Evolutionary conservation across 2,888 invertebrate genomes (phyloP), one percentile per base, ranked within the genome.

Genomic region (Zeuzera pyrina): DNA sequence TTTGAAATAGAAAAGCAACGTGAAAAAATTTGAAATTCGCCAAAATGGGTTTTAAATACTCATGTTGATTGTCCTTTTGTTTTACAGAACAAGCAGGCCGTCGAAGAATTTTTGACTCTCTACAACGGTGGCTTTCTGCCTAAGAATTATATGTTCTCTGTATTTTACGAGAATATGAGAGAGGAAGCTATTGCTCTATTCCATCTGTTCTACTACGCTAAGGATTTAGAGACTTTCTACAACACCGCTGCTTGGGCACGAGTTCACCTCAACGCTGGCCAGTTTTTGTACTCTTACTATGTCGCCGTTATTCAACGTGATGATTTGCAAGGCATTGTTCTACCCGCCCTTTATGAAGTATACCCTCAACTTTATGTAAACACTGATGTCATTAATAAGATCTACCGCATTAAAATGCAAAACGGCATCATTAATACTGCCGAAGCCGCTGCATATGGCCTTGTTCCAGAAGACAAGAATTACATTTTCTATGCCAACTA

Each of bases 281-380:
- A 87, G 54, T 91, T 88, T 67, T 57, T 86, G 3, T 89, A 90
- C 52, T 77, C 87, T 2, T 74, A 88, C 52, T 85, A 85, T 45
- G 78, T 87, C 7, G 88, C 88, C 21, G 58, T 86, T 3, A 52
- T 86, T 12, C 88, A 89, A 47, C 87, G 88, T 29, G 49, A 71
- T 2, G 89, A 89, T 46, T 79, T 85, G 32, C 64, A 70, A 29
- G 83, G 85, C 32, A 59, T 90, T 15, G 85, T 86, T 12, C 49
- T 90, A 19, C 91, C 91, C 2, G 87, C 90, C 2, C 77, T 87
- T n/a, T 89, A 90, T 49, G 91, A 91, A 76, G 70, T 89, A 15
- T 73, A 85, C 46, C 91, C 91, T 0, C 83, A 88, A 56, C 83
- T 85, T 43, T 91, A 87, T 77, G 84, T 87, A 41, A 88, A 87